Percentiles rank a stretch among this genome's conserved stretches.
Conservation (phyloP, 2,888 invertebrate species). For the Synergus umbraculus region DNA sequence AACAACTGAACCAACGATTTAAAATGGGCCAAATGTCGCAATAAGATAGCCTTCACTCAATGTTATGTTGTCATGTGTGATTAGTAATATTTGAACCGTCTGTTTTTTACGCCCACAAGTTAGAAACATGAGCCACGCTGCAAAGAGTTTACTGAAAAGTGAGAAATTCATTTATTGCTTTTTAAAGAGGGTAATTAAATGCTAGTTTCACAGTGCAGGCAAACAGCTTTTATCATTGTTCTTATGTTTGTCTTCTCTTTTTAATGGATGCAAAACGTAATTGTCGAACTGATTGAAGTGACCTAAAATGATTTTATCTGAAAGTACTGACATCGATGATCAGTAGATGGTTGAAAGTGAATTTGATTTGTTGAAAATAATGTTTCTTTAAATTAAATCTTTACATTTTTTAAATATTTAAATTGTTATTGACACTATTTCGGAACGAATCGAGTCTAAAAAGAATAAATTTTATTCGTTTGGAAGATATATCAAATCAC, state of each 20-base stretch:
- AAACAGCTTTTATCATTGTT: neutral
- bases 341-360: neutral
- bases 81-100: slow-evolving; percentile 42
- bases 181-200: neutral
- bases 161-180: slow-evolving; percentile 45
- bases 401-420: too few species aligned
- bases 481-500: too few species aligned
- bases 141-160: slow-evolving; percentile 56
- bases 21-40: slow-evolving; percentile 64
- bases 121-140: slow-evolving; percentile 51
- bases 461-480: too few species aligned
- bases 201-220: neutral
- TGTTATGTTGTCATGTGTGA: slow-evolving; percentile 48
- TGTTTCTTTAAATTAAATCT: too few species aligned
- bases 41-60: slow-evolving; percentile 57
- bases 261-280: neutral
- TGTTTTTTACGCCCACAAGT: slow-evolving; percentile 42
- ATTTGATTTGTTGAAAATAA: neutral
- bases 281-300: neutral
- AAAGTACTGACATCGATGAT: neutral
- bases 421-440: neutral
- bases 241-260: neutral
- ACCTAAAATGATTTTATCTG: neutral
- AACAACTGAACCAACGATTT: slow-evolving; percentile 60
- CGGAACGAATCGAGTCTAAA: too few species aligned